A percentile compares a stretch with the other conserved stretches of the same genome.
These are phyloP conservation scores for Pipra filicauda DNA, from an alignment of 2,113 vertebrate genomes.

Conservation along the genomic window DNA sequence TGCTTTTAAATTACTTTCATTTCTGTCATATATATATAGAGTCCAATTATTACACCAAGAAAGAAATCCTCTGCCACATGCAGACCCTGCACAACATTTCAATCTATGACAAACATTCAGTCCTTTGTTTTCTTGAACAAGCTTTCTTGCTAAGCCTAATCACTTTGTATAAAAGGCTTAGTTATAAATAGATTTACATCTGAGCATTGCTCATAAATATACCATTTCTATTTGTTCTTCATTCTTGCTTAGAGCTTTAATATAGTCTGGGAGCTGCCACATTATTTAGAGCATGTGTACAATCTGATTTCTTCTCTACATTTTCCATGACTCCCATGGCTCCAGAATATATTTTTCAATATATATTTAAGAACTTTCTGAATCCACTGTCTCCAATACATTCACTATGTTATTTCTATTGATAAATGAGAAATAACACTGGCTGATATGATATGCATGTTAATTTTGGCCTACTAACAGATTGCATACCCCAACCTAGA, in stretches of 20 bases:
- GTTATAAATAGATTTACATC: slow-evolving; percentile 49
- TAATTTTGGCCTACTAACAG: not conserved
- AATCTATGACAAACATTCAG: not conserved
- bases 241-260: slow-evolving; percentile 1
- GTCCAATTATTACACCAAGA: not conserved
- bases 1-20: not conserved
- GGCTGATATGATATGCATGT: not conserved
- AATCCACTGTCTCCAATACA: not conserved
- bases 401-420: not conserved
- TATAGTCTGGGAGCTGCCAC: not conserved
- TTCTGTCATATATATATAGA: not conserved
- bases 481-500: not conserved
- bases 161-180: slow-evolving; percentile 53
- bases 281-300: not conserved
- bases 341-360: not conserved
- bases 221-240: slow-evolving; percentile 14
- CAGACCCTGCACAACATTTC: not conserved
- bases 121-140: not conserved
- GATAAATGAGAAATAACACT: not conserved
- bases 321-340: not conserved
- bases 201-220: slow-evolving; percentile 5
- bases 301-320: not conserved
- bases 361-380: not conserved
- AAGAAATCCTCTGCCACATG: not conserved
- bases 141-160: slow-evolving; percentile 30